Evolutionary conservation across 1,140 invertebrate genomes (phyloP).

Genomic region (Pogonus chalceus): DNA sequence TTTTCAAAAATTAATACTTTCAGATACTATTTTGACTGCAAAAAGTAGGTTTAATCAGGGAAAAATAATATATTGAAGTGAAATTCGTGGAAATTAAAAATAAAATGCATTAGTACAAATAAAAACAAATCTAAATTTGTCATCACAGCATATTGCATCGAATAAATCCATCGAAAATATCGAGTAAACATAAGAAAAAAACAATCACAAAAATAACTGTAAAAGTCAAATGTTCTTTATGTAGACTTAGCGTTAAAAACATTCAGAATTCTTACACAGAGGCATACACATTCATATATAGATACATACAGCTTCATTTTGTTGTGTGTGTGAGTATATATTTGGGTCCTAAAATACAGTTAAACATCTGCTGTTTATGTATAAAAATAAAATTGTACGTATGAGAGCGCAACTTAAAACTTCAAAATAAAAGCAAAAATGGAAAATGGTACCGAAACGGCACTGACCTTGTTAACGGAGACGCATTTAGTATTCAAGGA

Average conservation of each 20-base stretch:
- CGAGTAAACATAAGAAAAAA: neutral
- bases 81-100: too few species aligned
- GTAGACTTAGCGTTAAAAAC: neutral
- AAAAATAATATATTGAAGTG: neutral
- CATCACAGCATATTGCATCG: neutral
- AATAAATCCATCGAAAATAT: constrained; percentile 1
- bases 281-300: neutral
- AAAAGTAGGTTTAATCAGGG: neutral
- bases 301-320: too few species aligned
- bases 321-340: too few species aligned
- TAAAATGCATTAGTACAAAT: neutral
- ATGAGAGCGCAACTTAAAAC: neutral
- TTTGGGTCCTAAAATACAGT: neutral
- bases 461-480: constrained; percentile 84
- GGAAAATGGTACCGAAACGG: neutral
- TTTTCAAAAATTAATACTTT: neutral
- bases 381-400: neutral
- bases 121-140: neutral
- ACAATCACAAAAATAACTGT: neutral
- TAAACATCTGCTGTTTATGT: neutral
- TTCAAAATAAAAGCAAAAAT: neutral
- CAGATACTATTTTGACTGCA: neutral
- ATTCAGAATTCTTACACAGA: neutral
- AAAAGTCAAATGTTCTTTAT: neutral
- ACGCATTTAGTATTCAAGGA: constrained; percentile 89